Evolutionary conservation across 2,888 invertebrate genomes (phyloP), one percentile per base, ranked within the genome.

Genomic region (Yponomeuta sedellus): DNA sequence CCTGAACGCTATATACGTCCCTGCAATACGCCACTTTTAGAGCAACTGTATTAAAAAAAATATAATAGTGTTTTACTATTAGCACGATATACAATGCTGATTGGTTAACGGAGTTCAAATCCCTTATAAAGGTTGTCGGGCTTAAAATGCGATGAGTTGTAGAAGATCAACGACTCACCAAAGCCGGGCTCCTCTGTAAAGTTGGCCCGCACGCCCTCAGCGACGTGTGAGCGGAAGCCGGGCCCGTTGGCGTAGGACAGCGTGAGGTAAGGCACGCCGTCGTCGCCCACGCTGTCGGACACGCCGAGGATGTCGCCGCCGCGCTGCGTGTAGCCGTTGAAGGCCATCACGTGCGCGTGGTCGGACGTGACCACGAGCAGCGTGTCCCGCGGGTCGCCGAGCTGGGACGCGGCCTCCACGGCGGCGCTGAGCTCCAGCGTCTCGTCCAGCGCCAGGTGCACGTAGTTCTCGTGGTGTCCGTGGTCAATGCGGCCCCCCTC

Each of bases 291-390:
- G 22, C 80, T 77, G 44, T 78, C 81, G 3, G 71, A 69, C 1
- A 77, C 52, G 5, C 80, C 78, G 58, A 82, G 76, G 61, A 88
- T 80, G 67, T 79, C 75, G 28, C 71, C 69, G 8, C 87, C 86
- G 8, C 95, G 88, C 19, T 78, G 79, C 8, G 94, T 91, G 81
- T 96, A 96, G 0, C 96, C 96, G 64, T 92, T 92, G 71, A 93
- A 90, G 20, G 92, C 85, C 92, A 96, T 93, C 0, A 94, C 93
- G 79, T 96, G 96, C 0, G 95, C 92, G 80, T 96, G 96, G 83
- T 96, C 96, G 0, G 95, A 91, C 0, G 95, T 95, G 12, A 95
- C 96, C 39, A 97, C 93, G 22, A 96, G 92, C 52, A 97, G 85
- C 0, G 97, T 96, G 69, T 97, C 95, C 34, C 34, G 34, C 0